Base-by-base conservation (phyloP, 2,113 vertebrate species). In the Glareola pratincola region DNA sequence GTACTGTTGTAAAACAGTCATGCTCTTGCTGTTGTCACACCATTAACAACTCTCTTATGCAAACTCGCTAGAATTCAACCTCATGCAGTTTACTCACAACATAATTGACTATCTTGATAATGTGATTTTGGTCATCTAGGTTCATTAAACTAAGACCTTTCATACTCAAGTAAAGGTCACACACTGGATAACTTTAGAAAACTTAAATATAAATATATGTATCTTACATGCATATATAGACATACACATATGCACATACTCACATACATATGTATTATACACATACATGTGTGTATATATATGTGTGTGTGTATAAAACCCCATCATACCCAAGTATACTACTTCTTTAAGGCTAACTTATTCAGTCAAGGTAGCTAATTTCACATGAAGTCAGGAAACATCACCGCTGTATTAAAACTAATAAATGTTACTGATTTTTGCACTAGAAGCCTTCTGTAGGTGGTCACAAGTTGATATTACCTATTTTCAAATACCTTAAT, bases 221-320 rank as follows among this genome's bases (percentile, higher is more conserved):
- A 45, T n/a, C 8, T 32, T 37, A 18, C 8, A 24, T 37, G 63
- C 9, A 50, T 17, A n/a, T 26, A 64, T 48, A 64, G 6, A 32
- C 11, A 17, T 18, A 69, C 39, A 37, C 41, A 67, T 21, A 32
- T 32, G 29, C 41, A 43, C 3, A 41, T 1, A 9, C 20, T 71
- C 9, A n/a, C 8, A 36, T 47, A 36, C 4, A 34, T 36, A 47
- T 4, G 39, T n/a, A n/a, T 36, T 34, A 30, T 29, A 12, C 26
- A 17, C 7, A 3, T 9, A 4, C 48, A 3, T n/a, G 8, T 17
- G 22, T 7, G 24, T 24, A 23, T 1, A 2, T 9, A 30, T 2
- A 20, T 20, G 36, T 9, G 12, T 9, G 12, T 14, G 43, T 43
- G 15, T 12, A 48, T 20, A 50, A 17, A 63, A 20, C 4, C 2